A percentile compares a stretch with the other conserved stretches of the same genome.
Conservation (phyloP, 2,888 invertebrate species). For the Atrina japonica region DNA sequence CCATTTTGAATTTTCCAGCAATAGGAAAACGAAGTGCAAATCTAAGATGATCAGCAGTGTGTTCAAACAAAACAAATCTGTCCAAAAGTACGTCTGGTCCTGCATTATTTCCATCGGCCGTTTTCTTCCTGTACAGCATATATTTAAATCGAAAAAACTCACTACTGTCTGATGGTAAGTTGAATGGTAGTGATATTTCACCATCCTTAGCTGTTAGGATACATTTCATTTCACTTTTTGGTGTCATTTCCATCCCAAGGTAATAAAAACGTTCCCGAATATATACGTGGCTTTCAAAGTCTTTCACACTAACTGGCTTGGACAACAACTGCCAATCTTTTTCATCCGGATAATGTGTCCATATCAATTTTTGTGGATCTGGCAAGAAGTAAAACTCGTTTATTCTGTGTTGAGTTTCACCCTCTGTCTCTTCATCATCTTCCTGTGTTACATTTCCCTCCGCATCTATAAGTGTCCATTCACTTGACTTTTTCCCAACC, state of each 20-base stretch:
- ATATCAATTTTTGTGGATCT: conserved; percentile 75
- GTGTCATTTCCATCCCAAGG: conserved; percentile 64
- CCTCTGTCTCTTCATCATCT: conserved; percentile 66
- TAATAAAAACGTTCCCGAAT: conserved; percentile 75
- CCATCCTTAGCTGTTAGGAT: conserved; percentile 68
- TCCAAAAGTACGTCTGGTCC: conserved; percentile 64
- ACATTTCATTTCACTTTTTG: conserved; percentile 64
- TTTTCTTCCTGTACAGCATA: conserved; percentile 69
- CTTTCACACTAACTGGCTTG: conserved; percentile 61
- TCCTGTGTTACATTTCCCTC: conserved; percentile 68
- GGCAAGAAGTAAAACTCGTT: conserved; percentile 79
- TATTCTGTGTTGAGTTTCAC: conserved; percentile 74
- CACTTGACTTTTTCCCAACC: conserved; percentile 70
- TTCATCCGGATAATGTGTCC: conserved; percentile 77
- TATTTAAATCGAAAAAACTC: conserved; percentile 72
- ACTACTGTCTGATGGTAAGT: conserved; percentile 61
- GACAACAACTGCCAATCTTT: conserved; percentile 75
- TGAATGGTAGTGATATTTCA: conserved; percentile 70
- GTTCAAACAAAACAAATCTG: conserved; percentile 75
- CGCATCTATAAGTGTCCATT: conserved; percentile 75
- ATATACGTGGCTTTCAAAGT: conserved; percentile 75
- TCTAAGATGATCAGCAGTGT: conserved; percentile 63
- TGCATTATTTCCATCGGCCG: conserved; percentile 44
- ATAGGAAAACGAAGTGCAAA: conserved; percentile 72
- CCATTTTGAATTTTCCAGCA: conserved; percentile 75